A percentile compares a stretch with the other conserved stretches of the same genome.
Evolutionary conservation across 1,140 invertebrate genomes (phyloP).

Genomic region (Drosophila arizonae): DNA sequence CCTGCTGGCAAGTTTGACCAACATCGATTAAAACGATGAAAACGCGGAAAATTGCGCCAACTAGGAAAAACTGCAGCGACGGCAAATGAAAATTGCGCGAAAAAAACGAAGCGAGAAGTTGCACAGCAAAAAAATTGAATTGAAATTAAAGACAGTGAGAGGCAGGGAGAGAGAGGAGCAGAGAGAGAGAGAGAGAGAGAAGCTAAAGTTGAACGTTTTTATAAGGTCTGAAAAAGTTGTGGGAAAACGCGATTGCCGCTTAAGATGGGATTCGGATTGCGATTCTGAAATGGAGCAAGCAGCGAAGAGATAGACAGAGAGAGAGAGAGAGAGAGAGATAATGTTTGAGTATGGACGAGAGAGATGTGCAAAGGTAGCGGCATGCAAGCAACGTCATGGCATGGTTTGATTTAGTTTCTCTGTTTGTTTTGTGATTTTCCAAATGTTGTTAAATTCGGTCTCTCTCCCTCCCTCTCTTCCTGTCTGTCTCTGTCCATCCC

Average conservation of each 20-base stretch:
- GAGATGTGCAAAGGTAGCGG: neutral
- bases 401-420: slow-evolving; percentile 65
- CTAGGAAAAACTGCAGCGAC: slow-evolving; percentile 76
- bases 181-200: neutral
- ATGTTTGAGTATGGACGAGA: neutral
- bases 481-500: neutral
- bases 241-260: slow-evolving; percentile 77
- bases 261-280: slow-evolving; percentile 52
- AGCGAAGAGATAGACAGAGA: too few species aligned
- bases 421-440: slow-evolving; percentile 70
- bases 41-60: slow-evolving; percentile 79
- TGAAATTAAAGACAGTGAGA: neutral
- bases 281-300: neutral
- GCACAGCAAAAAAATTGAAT: slow-evolving; percentile 19
- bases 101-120: slow-evolving; percentile 39
- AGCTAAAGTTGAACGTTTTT: slow-evolving; percentile 77
- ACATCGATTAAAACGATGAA: slow-evolving; percentile 81
- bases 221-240: slow-evolving; percentile 76
- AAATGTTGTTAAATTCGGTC: slow-evolving; percentile 59
- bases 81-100: slow-evolving; percentile 73
- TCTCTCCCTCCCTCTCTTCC: neutral
- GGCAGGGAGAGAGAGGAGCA: too few species aligned
- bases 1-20: slow-evolving; percentile 67
- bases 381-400: slow-evolving; percentile 43
- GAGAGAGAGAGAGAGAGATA: neutral